Conservation (phyloP, 2,888 invertebrate species). For the Muscina levida region DNA sequence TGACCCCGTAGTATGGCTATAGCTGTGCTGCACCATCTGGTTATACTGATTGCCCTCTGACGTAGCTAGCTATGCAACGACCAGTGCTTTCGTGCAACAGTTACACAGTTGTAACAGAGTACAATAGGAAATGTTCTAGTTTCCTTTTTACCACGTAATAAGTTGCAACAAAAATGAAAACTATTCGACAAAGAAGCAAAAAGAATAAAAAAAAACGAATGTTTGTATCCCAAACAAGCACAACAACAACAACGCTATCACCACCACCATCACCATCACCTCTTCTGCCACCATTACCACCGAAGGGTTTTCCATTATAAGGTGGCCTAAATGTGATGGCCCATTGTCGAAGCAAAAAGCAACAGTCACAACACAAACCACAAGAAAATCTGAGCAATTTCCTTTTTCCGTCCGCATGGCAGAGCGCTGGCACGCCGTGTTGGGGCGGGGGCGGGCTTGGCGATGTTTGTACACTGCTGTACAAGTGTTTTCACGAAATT, state of each 20-base stretch:
- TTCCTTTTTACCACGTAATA: constrained; percentile 16
- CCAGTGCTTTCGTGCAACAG: constrained; percentile 10
- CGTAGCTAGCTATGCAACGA: too few species aligned
- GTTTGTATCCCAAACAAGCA: too few species aligned
- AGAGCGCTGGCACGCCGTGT: too few species aligned
- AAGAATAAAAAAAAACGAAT: too few species aligned
- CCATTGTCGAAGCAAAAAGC: constrained; percentile 2
- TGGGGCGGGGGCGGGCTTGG: neutral
- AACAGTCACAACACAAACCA: neutral
- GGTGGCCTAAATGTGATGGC: constrained; percentile 5
- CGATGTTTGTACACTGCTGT: neutral
- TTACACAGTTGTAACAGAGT: neutral
- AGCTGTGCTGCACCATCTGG: too few species aligned
- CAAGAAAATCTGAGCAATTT: neutral
- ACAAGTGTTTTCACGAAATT: constrained; percentile 25
- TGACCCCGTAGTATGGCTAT: too few species aligned
- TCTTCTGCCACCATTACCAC: neutral
- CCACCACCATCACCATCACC: neutral
- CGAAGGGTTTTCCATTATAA: constrained; percentile 16
- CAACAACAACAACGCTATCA: neutral
- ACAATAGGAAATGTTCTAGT: constrained; percentile 19
- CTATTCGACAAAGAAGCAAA: neutral
- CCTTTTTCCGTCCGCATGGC: too few species aligned
- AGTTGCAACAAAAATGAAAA: neutral
- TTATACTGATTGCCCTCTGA: too few species aligned